Conservation (phyloP, 2,797 vertebrate genomes). For the Varecia variegata region DNA sequence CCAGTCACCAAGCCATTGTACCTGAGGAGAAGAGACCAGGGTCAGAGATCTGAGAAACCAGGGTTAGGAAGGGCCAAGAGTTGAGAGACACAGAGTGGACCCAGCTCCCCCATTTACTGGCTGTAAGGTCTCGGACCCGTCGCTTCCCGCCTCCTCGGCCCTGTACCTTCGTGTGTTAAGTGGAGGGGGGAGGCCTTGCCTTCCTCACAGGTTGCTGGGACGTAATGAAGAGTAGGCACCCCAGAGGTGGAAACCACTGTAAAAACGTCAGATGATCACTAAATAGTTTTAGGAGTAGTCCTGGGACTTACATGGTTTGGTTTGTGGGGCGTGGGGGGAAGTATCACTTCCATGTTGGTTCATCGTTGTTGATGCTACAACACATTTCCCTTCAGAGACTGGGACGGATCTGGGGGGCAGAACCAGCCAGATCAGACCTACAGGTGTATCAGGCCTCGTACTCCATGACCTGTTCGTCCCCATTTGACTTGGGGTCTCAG, state of each 20-base stretch:
- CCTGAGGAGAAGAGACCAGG: conserved; percentile 82
- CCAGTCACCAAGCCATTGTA: conserved; percentile 96
- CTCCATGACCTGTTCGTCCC: background rate
- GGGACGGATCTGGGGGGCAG: background rate
- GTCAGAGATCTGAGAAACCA: background rate
- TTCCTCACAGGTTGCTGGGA: background rate
- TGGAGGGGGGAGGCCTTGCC: background rate
- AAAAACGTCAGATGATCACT: background rate
- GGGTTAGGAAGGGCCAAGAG: background rate
- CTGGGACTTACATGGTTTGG: background rate
- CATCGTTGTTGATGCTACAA: accelerated
- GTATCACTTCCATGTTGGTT: background rate
- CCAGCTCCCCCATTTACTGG: too few species aligned
- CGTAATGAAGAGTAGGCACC: accelerated
- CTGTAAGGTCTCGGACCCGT: background rate
- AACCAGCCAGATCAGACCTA: background rate
- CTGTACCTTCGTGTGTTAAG: background rate
- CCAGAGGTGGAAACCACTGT: background rate
- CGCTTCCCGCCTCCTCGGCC: background rate
- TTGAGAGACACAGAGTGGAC: background rate
- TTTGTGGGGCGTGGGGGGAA: background rate
- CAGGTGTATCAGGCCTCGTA: accelerated
- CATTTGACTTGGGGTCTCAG: background rate
- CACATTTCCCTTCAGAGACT: background rate
- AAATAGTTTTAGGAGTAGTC: background rate